Base-by-base conservation (phyloP, 2,888 invertebrate species). In the Emmelina monodactyla region DNA sequence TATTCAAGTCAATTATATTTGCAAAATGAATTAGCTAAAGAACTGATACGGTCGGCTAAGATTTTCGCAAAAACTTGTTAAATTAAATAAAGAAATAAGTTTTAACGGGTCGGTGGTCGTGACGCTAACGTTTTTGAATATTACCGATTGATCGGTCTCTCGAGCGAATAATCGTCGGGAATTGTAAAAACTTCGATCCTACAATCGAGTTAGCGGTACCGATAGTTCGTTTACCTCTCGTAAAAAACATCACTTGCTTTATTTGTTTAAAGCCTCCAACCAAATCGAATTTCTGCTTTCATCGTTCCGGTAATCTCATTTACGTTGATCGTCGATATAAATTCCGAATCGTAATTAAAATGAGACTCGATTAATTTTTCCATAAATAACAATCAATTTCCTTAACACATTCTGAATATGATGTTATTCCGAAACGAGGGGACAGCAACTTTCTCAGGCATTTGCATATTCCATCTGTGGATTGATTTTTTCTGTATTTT, bases 51-150 rank as follows among this genome's bases (percentile, higher is more conserved):
- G 19, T 31, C 31, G 31, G 22, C 10, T n/a, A n/a, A n/a, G n/a
- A n/a, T n/a, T n/a, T n/a, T 19, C 9, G 43, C 49, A 53, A 65
- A 62, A 56, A 54, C 49, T 48, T 45, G 48, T 57, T 55, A 68
- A 72, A 73, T 75, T 70, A 70, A 70, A 71, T 72, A 71, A 70
- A 66, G 67, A 62, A 66, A 70, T 69, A 52, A 55, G n/a, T 57
- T 61, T 60, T 51, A 53, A 62, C 61, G 66, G 52, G 61, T 46
- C 46, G 52, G 15, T 49, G 59, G 46, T 41, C 47, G 47, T 46
- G 50, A 46, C 45, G 52, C 50, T 45, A 55, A 56, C n/a, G 25
- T 60, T 61, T 61, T 58, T 50, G 56, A 62, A 62, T 61, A 64
- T 59, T 59, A 52, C 43, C 51, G 50, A 46, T 49, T 58, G 59